Base-by-base conservation (phyloP, 1,140 invertebrate genomes). In the Drosophila simulans region DNA sequence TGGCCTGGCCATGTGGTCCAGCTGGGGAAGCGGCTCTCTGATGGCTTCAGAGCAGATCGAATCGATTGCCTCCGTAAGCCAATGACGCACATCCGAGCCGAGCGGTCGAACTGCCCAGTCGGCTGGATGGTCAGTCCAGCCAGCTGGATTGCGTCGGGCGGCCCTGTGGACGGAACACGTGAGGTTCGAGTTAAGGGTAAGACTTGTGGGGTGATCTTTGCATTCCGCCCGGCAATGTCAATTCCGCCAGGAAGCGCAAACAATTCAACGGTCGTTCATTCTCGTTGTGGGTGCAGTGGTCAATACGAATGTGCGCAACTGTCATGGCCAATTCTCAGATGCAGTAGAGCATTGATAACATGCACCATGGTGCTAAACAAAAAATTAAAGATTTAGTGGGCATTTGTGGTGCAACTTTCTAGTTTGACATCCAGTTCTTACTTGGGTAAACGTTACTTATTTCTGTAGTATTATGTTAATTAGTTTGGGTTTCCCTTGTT, bases 21-120 rank as follows among this genome's bases (percentile, higher is more conserved):
- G 63, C 59, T 63, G 31, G n/a, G 27, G 27, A 20, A 35, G 49
- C 25, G 12, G 49, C 31, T 49, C 3, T n/a, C 43, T 1, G 34
- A 62, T 65, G 35, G 20, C 11, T 63, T 37, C 10, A 42, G 42
- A n/a, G 34, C 15, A 17, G 48, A 45, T 49, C 27, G 15, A 17
- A 40, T 66, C 63, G 57, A 11, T 62, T 34, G 45, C 39, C 17
- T 57, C 52, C 34, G 40, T 62, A 25, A 31, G 52, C 52, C 20
- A 40, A 63, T 62, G 59, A 62, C 59, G 59, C 59, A 63, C 54
- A 20, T 58, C 45, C 10, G 3, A 42, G 40, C 25, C 17, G 11
- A 52, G 31, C 49, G 31, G 17, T 35, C 31, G 4, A 51, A 17
- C 27, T 20, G 17, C 10, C 10, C 49, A 52, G 17, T 35, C 27